Conservation (phyloP, 2,797 vertebrate genomes). For the Pogoniulus pusillus region DNA sequence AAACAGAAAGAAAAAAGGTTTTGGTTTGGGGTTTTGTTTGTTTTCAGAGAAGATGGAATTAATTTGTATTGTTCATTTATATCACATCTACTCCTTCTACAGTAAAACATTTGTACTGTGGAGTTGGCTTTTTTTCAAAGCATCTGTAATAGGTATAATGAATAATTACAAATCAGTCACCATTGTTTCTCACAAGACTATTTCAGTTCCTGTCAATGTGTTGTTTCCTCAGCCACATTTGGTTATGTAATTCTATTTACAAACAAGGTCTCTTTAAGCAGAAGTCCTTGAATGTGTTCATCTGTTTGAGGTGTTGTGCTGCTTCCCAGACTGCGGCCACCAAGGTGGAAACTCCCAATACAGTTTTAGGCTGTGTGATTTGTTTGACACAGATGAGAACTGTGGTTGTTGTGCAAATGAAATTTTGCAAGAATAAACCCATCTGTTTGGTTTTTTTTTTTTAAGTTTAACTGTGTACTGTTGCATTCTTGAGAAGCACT, state of each 20-base stretch:
- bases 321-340: not conserved
- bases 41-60: not conserved
- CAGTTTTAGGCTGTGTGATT: not conserved
- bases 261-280: not conserved
- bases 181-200: not conserved
- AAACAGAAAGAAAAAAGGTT: not conserved
- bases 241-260: conserved; percentile 29
- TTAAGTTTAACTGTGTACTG: not conserved
- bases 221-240: not conserved
- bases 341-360: not conserved
- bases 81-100: not conserved
- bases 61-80: not conserved
- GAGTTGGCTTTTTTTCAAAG: not conserved
- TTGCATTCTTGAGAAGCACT: not conserved
- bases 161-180: not conserved
- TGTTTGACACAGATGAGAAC: not conserved
- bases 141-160: not conserved
- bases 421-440: conserved; percentile 25
- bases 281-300: not conserved
- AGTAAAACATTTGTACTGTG: not conserved
- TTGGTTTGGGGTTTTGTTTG: not conserved
- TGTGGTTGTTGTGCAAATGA: not conserved
- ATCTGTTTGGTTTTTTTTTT: no score
- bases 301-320: not conserved
- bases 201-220: conserved; percentile 9